These are phyloP conservation scores for Drosophila sproati DNA, from an alignment of 1,140 invertebrate genomes.

Conservation along the genomic window DNA sequence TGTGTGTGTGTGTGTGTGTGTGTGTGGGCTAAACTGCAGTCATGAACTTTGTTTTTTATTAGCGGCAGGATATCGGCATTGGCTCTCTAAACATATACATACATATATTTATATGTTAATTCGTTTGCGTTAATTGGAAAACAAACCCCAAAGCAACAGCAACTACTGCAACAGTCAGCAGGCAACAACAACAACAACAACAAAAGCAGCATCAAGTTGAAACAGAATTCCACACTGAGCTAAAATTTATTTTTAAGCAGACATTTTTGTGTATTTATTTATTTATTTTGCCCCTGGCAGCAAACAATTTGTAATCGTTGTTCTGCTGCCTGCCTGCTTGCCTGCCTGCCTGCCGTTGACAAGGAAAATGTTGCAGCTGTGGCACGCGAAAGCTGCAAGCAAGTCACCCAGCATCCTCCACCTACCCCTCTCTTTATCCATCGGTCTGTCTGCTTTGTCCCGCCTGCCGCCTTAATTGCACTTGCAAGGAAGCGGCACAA, in stretches of 20 bases:
- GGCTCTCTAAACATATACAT: neutral
- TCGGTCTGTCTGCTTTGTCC: neutral
- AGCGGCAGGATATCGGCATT: constrained; percentile 59
- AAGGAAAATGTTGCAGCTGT: constrained; percentile 78
- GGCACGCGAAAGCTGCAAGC: constrained; percentile 45
- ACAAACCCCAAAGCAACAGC: constrained; percentile 13
- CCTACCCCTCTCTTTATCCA: neutral
- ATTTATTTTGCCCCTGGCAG: constrained; percentile 64
- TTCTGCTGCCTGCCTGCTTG: constrained; percentile 27
- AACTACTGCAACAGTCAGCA: constrained; percentile 2
- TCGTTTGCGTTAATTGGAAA: constrained; percentile 65
- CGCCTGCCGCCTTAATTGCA: constrained; percentile 59
- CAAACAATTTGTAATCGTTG: constrained; percentile 75
- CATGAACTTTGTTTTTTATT: constrained; percentile 77
- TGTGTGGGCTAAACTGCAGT: constrained; percentile 53
- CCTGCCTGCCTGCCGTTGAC: constrained; percentile 48
- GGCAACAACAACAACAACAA: neutral
- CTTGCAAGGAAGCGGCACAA: constrained; percentile 38
- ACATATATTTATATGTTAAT: constrained; percentile 69
- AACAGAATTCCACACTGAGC: constrained; percentile 38
- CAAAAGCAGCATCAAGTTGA: neutral
- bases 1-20: constrained; percentile 25
- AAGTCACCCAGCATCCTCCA: neutral
- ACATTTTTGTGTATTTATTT: constrained; percentile 53
- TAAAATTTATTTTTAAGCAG: constrained; percentile 67